phyloP scores from a whole-genome alignment of 2,797 vertebrate species.

The Sarcoramphus papa region DNA sequence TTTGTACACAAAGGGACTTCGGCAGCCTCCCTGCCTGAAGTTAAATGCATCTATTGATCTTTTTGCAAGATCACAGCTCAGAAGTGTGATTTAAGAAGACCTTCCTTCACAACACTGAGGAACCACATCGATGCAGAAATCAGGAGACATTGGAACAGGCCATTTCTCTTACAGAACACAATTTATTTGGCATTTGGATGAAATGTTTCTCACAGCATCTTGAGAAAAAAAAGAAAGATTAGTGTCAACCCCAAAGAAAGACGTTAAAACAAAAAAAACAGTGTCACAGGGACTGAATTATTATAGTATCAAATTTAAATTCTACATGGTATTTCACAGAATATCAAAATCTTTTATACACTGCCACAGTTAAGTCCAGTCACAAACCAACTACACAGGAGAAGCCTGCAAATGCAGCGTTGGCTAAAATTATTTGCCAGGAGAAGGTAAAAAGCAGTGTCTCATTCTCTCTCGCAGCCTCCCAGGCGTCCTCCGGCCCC shows the following conservation, averaged over 20 bases:
- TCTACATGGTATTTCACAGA: slow-evolving; percentile 76
- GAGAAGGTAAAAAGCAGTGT: slow-evolving; percentile 14
- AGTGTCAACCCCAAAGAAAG: slow-evolving; percentile 71
- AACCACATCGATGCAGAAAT: background rate
- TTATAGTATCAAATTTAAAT: slow-evolving; percentile 75
- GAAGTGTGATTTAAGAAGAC: background rate
- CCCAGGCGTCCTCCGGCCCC: background rate
- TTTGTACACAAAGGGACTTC: background rate
- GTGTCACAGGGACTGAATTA: slow-evolving; percentile 66
- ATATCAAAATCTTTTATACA: slow-evolving; percentile 71
- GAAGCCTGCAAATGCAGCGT: slow-evolving; percentile 31
- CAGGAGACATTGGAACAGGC: background rate
- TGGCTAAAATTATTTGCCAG: background rate
- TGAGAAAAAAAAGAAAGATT: slow-evolving; percentile 74
- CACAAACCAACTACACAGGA: slow-evolving; percentile 67
- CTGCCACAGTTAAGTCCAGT: slow-evolving; percentile 72
- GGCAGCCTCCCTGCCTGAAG: background rate
- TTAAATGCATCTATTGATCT: background rate
- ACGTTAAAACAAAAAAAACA: slow-evolving; percentile 76
- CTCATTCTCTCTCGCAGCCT: background rate
- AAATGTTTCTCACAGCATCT: slow-evolving; percentile 86
- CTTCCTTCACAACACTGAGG: fast-evolving
- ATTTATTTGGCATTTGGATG: slow-evolving; percentile 97
- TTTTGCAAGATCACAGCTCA: background rate
- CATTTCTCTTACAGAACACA: slow-evolving; percentile 76